Base-by-base conservation (phyloP, 2,113 vertebrate species). In the Pseudorasbora parva region DNA sequence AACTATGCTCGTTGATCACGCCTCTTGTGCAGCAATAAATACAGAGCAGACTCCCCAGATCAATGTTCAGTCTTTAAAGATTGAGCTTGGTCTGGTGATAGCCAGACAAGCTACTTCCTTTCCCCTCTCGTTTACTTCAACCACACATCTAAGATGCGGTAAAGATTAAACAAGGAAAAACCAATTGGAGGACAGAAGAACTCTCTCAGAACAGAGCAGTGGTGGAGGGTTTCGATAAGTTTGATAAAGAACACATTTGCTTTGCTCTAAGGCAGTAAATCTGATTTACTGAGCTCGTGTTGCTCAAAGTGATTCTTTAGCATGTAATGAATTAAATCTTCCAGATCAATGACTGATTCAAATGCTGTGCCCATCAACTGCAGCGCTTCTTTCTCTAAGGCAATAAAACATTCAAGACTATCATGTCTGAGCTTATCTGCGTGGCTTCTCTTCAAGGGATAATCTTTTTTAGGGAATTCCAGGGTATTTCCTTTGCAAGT, bases 311-410 rank as follows among this genome's bases (percentile, higher is more conserved):
- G 84, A 77, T 81, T 86, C 77, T 73, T 57, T 88, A 89, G 84
- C 85, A 81, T 91, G 91, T 86, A 59, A 86, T 45, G 91, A 88
- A 90, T 89, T 57, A 85, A 84, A 86, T 88, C 87, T 87, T 90
- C 84, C 82, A 23, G 57, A 88, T 79, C 71, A 43, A 81, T 57
- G 76, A 76, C 73, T 75, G 87, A 82, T 41, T 60, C 15, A 43
- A 25, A 17, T 7, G 77, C 41, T 27, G 37, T 64, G 77, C 43
- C 8, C 21, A 45, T 5, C n/a, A 23, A 47, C 15, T 11, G 8
- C 41, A 76, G 19, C 10, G 1, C 12, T 17, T 4, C 45, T 47
- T 15, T 15, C 14, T 49, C 23, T 5, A 59, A 59, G 56, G 59
- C 14, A 43, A 21, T 21, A 14, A 60, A 81, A 66, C 17, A 3